Evolutionary conservation across 2,113 vertebrate genomes (phyloP), one percentile per base, ranked within the genome.

Genomic region (cat (Felis catus)): DNA sequence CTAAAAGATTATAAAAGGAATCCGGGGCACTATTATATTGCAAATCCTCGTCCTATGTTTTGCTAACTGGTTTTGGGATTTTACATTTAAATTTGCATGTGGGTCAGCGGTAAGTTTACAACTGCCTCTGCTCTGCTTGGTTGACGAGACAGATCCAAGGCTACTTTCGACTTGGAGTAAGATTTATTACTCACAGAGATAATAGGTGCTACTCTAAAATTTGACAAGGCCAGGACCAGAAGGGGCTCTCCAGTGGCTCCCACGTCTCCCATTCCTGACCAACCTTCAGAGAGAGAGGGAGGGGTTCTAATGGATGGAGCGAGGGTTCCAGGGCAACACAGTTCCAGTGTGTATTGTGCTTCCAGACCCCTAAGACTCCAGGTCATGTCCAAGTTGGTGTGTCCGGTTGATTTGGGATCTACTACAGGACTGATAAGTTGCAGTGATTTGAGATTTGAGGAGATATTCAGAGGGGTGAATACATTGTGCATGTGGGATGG

Each of bases 31-130:
- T 73, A 99, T 99, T 99, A 99, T 98, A 4, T 94, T 99, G 84
- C 99, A 99, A 98, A 99, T 99, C 76, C 95, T 99, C 0, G 96
- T 99, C 83, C 99, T 99, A 25, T 99, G 99, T 99, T 97, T 98
- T 99, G 78, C 98, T 99, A 0, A 99, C 99, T 21, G 99, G 99
- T 12, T 99, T 99, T 96, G 99, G 99, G 97, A 99, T 61, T 87
- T 76, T 91, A 91, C 15, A 45, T 85, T 36, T 78, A 89, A 76
- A 61, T 86, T 92, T 71, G 73, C 1, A 36, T 31, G 12, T 79
- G 36, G 48, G 25, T 86, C 39, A 51, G 74, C 21, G 27, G 19
- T 36, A 95, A 31, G 31, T 74, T 89, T 79, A 91, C 88, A 74
- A 94, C 13, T 45, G 18, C 61, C 23, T 96, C 73, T 89, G 10